Base-by-base conservation (phyloP, 2,113 vertebrate genomes). In the Oncorhynchus tshawytscha region DNA sequence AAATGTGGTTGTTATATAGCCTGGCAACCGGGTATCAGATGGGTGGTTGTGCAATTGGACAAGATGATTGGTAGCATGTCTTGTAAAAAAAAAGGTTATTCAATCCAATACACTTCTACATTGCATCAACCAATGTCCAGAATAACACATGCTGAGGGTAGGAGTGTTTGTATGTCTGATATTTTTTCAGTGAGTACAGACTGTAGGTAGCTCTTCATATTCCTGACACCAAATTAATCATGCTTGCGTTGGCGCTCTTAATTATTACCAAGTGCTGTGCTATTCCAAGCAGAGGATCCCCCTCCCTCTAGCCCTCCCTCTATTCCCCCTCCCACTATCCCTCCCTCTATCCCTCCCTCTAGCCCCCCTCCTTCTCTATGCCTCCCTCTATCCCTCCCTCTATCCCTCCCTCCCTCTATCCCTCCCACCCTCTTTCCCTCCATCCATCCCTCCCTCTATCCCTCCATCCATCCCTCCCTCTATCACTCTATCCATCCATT, bases 251-350 rank as follows among this genome's bases (percentile, higher is more conserved):
- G 83, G 75, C 78, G 54, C 84, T 88, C 92, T 91, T 92, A 93
- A 92, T 92, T 91, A 91, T 85, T 88, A 88, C 85, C 88, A 91
- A 91, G 88, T 86, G 84, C 84, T 80, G 64, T 71, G 81, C 78
- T 82, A 79, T 81, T 86, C 72, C 80, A 81, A 76, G 75, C 73
- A 71, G 49, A 81, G 68, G 29, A 74, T 27, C 22, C 64, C 39
- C 31, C 31, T 34, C 5, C 31, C 31, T 34, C 71, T 78, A 1
- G 2, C 34, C 34, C 6, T 39, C 34, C 29, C 29, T 29, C 29
- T 29, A 3, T 29, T 29, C 27, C 3, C 27, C 29, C 29, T 31
- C 29, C 5, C 31, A 1, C 31, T 34, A 5, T 34, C 5, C 31
- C 5, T 34, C 31, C 1, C 5, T 0, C 31, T 3, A 4, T 6